A percentile compares a stretch with the other conserved stretches of the same genome.
Evolutionary conservation across 2,113 vertebrate species (phyloP).

Genomic region (Alectura lathami): DNA sequence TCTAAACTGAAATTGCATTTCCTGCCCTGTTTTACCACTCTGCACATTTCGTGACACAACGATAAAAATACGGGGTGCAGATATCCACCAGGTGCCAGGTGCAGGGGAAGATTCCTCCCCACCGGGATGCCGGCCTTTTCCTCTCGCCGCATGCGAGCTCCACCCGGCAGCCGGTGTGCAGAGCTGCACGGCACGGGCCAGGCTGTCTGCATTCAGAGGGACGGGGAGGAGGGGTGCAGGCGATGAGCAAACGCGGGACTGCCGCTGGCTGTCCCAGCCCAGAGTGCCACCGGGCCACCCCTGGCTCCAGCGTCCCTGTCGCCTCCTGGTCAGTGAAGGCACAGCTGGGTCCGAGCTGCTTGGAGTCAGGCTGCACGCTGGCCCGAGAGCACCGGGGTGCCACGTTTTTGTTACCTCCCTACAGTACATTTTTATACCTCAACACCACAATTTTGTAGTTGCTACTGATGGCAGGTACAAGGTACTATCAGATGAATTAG

Average conservation of each 20-base stretch:
- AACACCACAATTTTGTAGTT: not conserved
- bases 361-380: accelerated
- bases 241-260: accelerated
- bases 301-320: too few relatives aligned
- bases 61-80: accelerated
- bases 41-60: not conserved
- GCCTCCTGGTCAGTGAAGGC: too few relatives aligned
- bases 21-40: not conserved
- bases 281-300: not conserved
- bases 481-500: not conserved
- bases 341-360: not conserved
- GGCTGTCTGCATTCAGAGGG: not conserved
- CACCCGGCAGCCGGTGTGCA: too few relatives aligned
- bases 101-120: too few relatives aligned
- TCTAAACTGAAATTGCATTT: not conserved
- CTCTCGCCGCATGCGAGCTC: too few relatives aligned
- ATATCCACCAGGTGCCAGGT: accelerated
- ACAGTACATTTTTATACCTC: not conserved
- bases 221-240: accelerated
- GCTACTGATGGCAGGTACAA: not conserved
- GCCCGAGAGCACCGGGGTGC: not conserved
- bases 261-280: not conserved
- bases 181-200: accelerated
- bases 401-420: not conserved
- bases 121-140: not conserved